Evolutionary conservation across 2,888 invertebrate genomes (phyloP).

Genomic region (Caenorhabditis sp.): DNA sequence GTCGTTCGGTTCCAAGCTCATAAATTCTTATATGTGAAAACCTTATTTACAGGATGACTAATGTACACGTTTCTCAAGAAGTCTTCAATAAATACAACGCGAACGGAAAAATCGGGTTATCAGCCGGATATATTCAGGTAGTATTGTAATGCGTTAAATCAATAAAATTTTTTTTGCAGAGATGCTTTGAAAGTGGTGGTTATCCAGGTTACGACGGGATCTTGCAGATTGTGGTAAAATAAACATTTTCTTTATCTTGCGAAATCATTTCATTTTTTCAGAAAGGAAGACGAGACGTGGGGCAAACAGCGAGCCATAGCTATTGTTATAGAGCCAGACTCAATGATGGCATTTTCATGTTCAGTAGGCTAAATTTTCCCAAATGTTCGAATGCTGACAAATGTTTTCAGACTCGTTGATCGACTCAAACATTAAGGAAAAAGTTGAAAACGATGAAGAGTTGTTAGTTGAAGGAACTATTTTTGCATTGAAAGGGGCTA

Average conservation of each 20-base stretch:
- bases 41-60: constrained; percentile 10
- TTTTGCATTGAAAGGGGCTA: constrained; percentile 23
- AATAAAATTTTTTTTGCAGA: constrained; percentile 6
- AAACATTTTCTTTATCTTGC: not conserved
- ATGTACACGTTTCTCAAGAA: constrained; percentile 10
- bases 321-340: constrained; percentile 26
- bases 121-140: constrained; percentile 24
- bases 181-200: constrained; percentile 15
- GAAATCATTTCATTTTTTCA: constrained; percentile 8
- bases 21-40: too few relatives aligned
- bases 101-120: constrained; percentile 27
- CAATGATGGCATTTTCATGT: constrained; percentile 27
- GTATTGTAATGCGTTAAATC: not conserved
- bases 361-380: constrained; percentile 16
- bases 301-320: constrained; percentile 5
- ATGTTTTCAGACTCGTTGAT: constrained; percentile 13
- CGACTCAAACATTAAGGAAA: constrained; percentile 9
- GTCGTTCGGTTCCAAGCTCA: not conserved
- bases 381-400: not conserved
- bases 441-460: constrained; percentile 13
- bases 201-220: constrained; percentile 30
- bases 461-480: constrained; percentile 23
- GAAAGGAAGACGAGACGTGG: constrained; percentile 25
- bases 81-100: constrained; percentile 32
- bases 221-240: constrained; percentile 26